A percentile compares a stretch with the other conserved stretches of the same genome.
These are phyloP conservation scores for Hippocampus comes DNA, from an alignment of 2,113 vertebrate species.

Conservation along the genomic window DNA sequence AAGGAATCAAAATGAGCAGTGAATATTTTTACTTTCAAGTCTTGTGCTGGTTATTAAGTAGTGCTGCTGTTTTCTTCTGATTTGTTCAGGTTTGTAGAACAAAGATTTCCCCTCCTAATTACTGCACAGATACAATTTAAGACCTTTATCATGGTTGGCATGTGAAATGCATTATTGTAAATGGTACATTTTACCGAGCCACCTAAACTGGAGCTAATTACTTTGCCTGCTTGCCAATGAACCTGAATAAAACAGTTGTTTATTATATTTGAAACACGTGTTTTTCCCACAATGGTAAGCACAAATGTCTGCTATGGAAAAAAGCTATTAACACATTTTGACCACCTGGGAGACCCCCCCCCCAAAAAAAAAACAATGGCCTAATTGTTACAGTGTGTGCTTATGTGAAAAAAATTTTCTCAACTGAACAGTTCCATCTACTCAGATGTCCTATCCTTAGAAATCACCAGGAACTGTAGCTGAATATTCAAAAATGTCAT, in stretches of 20 bases:
- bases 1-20: not conserved
- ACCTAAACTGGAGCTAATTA: not conserved
- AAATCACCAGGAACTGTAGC: not conserved
- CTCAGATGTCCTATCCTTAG: conserved; percentile 1
- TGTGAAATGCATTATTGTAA: not conserved
- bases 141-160: not conserved
- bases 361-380: not conserved
- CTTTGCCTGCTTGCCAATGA: not conserved
- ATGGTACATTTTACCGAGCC: not conserved
- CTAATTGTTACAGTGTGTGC: not conserved
- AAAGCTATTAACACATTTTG: not conserved
- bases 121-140: not conserved
- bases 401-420: not conserved
- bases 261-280: not conserved
- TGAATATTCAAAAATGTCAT: not conserved
- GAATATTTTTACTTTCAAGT: not conserved
- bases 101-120: not conserved
- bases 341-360: conserved; percentile 3
- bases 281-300: not conserved
- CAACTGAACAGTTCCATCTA: not conserved
- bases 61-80: not conserved
- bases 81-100: not conserved
- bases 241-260: not conserved
- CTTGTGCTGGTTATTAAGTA: not conserved
- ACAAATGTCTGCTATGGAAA: conserved; percentile 1